phyloP scores from a whole-genome alignment of 2,888 invertebrate species.

The Axea sp. region DNA sequence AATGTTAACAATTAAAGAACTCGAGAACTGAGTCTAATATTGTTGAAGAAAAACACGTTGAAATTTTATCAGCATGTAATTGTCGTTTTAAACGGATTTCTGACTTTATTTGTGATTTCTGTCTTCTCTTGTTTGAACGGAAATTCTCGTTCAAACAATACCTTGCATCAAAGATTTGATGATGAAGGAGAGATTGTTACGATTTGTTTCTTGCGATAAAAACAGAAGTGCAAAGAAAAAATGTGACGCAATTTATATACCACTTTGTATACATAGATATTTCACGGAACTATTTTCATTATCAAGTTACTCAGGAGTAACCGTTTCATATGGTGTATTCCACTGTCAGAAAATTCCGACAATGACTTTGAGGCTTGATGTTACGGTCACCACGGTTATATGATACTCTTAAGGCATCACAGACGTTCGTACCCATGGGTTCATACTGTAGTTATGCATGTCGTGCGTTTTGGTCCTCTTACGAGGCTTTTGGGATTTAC shows the following conservation, averaged over 20 bases:
- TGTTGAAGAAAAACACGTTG: slow-evolving; percentile 7
- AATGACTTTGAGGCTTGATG: slow-evolving; percentile 30
- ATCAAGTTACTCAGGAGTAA: slow-evolving; percentile 50
- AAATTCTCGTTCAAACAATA: neutral
- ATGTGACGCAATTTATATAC: slow-evolving; percentile 31
- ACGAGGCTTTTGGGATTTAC: slow-evolving; percentile 43
- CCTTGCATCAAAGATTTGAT: slow-evolving; percentile 38
- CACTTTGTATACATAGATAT: slow-evolving; percentile 32
- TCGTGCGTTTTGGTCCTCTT: slow-evolving; percentile 66
- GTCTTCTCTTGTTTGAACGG: slow-evolving; percentile 18
- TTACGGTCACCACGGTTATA: slow-evolving; percentile 48
- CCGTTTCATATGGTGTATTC: slow-evolving; percentile 36
- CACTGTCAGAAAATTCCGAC: slow-evolving; percentile 32
- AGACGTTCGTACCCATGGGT: slow-evolving; percentile 59
- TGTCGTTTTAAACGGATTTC: too few species aligned
- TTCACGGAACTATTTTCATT: slow-evolving; percentile 58
- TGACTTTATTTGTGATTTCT: neutral
- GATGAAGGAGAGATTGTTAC: slow-evolving; percentile 56
- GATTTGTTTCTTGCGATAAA: slow-evolving; percentile 43
- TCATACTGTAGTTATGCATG: slow-evolving; percentile 59
- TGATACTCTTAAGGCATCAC: slow-evolving; percentile 63
- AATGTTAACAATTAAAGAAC: slow-evolving; percentile 6
- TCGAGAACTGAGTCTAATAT: slow-evolving; percentile 6
- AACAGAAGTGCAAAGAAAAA: slow-evolving; percentile 21
- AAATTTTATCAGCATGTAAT: slow-evolving; percentile 25